Percentiles rank a stretch among this genome's conserved stretches.
These are phyloP conservation scores for Chromoteleia sp. DNA, from an alignment of 2,888 invertebrate genomes.

Conservation along the genomic window DNA sequence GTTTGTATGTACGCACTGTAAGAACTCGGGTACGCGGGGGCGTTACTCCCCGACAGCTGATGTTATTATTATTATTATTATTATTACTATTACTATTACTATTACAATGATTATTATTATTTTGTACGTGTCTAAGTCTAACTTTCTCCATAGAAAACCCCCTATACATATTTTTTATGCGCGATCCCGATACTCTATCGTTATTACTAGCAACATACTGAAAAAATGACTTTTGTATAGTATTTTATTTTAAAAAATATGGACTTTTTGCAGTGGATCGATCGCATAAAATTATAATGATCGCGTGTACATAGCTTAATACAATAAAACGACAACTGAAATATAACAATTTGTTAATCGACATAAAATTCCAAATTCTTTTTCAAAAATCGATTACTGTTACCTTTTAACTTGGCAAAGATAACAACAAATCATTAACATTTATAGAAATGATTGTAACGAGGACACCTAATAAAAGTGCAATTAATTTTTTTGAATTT, in stretches of 20 bases:
- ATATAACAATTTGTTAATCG: conserved; percentile 7
- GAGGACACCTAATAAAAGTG: conserved; percentile 28
- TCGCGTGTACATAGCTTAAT: conserved; percentile 14
- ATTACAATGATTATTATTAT: conserved; percentile 12
- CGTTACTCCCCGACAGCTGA: no score
- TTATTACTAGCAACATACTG: not conserved
- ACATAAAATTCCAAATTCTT: no score
- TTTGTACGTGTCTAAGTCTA: no score
- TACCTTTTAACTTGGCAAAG: conserved; percentile 9
- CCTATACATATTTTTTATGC: not conserved
- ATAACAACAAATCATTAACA: conserved; percentile 9
- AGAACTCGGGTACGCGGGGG: no score
- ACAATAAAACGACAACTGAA: conserved; percentile 9
- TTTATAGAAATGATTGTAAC: conserved; percentile 26
- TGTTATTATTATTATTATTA: not conserved
- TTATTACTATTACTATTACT: not conserved
- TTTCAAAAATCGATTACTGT: conserved; percentile 11
- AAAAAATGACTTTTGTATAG: no score
- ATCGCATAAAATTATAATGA: conserved; percentile 10
- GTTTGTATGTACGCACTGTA: no score
- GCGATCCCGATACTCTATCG: not conserved
- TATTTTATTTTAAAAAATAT: no score
- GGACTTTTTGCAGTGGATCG: not conserved
- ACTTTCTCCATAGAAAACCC: conserved; percentile 4
- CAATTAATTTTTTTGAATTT: conserved; percentile 45